Evolutionary conservation across 2,113 vertebrate genomes (phyloP), one percentile per base, ranked within the genome.

Genomic region (Strigops habroptila): DNA sequence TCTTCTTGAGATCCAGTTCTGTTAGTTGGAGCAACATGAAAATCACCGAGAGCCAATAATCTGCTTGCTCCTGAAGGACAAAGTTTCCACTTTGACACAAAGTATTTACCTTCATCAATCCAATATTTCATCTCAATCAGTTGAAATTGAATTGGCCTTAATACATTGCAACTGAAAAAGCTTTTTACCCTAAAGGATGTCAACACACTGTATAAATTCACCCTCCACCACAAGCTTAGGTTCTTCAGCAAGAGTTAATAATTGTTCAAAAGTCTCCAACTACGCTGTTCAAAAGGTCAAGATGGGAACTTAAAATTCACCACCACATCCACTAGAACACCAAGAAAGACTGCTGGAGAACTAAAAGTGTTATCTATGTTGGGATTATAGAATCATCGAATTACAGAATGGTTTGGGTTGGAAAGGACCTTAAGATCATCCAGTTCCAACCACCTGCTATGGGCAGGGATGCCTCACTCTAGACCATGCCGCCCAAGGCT

Each of bases 11-110:
- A 97, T 99, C 99, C 94, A 99, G 96, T 18, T 98, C 82, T 35
- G 97, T 98, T 53, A 99, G 95, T 27, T 91, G 98, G 33, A 98
- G 99, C 23, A 99, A 97, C 73, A 96, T 97, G 96, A 99, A 99
- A 97, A 99, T 94, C 10, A 98, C 95, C 2, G 96, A 97, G 49
- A 98, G 92, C 97, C 98, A 98, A 94, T 99, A 99, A 53, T 98
- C 98, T 1, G 87, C 41, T 33, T 98, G 93, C n/a, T 99, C 97
- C 99, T 99, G 75, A 74, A 81, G 49, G 91, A 93, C 27, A 88
- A 90, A 95, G 6, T 64, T 90, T 60, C 39, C 67, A 53, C 18
- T 79, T 67, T 18, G 35, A 22, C 44, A 18, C 3, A 18, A 91
- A 82, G 25, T 0, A 9, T 14, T 37, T 24, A 0, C 49, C 27